Conservation (phyloP, 2,888 invertebrate genomes). For the Hylaea fasciaria region DNA sequence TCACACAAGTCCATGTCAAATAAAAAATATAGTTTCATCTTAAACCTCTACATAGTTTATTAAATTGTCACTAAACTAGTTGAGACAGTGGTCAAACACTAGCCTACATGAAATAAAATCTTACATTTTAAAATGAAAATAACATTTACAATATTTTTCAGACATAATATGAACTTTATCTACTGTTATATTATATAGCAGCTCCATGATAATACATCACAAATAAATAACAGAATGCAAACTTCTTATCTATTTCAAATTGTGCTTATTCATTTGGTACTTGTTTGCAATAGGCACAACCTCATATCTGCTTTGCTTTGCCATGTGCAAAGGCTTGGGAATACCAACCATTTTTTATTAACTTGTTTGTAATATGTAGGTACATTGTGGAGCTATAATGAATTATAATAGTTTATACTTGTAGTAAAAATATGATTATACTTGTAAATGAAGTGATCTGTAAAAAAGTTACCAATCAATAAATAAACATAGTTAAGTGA, state of each 20-base stretch:
- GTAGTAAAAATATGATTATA: not conserved
- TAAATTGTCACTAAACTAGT: no score
- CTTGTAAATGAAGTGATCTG: not conserved
- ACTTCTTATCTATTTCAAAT: conserved; percentile 14
- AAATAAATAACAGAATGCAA: conserved; percentile 20
- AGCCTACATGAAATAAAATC: no score
- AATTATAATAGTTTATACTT: no score
- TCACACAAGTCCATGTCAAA: no score
- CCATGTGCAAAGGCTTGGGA: not conserved
- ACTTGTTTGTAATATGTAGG: not conserved
- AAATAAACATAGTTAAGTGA: no score
- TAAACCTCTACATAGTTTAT: no score
- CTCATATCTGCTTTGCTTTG: conserved; percentile 1
- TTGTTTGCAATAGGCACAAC: conserved; percentile 2
- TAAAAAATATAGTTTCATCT: no score
- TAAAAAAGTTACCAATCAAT: no score
- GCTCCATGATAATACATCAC: not conserved
- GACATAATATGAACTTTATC: conserved; percentile 3
- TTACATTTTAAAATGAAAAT: not conserved
- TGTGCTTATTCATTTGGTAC: conserved; percentile 22
- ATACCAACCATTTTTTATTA: not conserved
- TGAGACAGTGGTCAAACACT: no score
- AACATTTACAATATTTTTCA: not conserved
- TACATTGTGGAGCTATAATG: not conserved
- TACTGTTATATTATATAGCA: conserved; percentile 3